Base-by-base conservation (phyloP, 2,888 invertebrate genomes). In the Agrotis clavis region DNA sequence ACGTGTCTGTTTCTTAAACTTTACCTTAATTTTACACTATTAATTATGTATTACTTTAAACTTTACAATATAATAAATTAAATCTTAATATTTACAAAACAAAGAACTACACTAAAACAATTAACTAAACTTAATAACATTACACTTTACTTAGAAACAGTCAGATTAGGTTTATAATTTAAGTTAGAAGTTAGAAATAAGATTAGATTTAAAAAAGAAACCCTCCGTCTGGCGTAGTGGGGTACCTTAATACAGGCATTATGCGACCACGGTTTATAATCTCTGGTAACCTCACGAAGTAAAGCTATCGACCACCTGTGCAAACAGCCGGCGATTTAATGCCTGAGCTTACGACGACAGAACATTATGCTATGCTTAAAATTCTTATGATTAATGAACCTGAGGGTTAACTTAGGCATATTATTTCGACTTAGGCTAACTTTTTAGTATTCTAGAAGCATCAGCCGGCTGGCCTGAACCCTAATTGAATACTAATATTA, bases 311-410 rank as follows among this genome's bases (percentile, higher is more conserved):
- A 63, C 71, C 83, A 83, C 74, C 85, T 85, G 80, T 74, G 71
- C 74, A 77, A 85, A 79, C 82, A 83, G 47, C 71, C 19, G 51
- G 56, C 69, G 56, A 70, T 79, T 67, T 83, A 71, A 82, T 77
- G 50, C 41, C 54, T 82, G 54, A 62, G 83, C 66, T 73, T 69
- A 73, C 61, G 9, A 72, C 50, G 56, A 67, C 63, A 60, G 54
- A 66, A 50, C 63, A 66, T 78, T 74, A 60, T 69, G 77, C 57
- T 59, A 59, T 54, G 57, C 67, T 77, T 54, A 71, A 77, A 74
- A 77, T 83, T 78, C 60, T 70, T 51, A 76, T 82, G 84, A 82
- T 82, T 80, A 80, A 83, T 76, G 72, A 68, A 62, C 54, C 16
- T 67, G 4, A 66, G 57, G 70, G 69, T 18, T 16, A 35, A 59